phyloP scores from a whole-genome alignment of 2,113 vertebrate species.

The Hypocryptadius cinnamomeus region DNA sequence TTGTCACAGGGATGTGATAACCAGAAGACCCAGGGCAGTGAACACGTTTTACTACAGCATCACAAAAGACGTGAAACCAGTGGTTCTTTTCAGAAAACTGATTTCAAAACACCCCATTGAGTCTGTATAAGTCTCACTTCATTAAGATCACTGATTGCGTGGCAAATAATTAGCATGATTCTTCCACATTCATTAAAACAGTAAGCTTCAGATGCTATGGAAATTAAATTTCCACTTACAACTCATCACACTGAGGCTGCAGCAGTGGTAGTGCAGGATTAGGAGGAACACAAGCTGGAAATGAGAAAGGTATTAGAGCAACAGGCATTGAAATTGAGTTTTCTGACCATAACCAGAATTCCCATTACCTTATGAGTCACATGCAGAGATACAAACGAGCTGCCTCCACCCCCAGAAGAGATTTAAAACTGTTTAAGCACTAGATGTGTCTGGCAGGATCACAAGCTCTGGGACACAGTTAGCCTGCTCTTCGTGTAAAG shows the following conservation, averaged over 20 bases:
- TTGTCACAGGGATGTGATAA: background rate
- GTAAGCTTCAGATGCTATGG: background rate
- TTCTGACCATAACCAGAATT: background rate
- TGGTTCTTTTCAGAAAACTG: background rate
- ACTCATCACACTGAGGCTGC: background rate
- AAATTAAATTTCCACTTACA: background rate
- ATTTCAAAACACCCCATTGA: background rate
- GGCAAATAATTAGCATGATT: background rate
- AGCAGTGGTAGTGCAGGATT: background rate
- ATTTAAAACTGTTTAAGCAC: background rate
- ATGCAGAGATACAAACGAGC: background rate
- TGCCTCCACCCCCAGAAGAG: background rate
- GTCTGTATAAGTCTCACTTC: background rate
- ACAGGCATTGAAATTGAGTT: background rate
- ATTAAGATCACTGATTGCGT: background rate
- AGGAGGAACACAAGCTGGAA: background rate
- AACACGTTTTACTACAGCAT: background rate
- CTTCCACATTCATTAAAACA: background rate
- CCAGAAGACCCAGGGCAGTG: background rate
- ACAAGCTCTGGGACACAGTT: background rate
- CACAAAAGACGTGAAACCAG: background rate
- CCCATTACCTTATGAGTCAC: background rate
- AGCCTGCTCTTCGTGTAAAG: background rate
- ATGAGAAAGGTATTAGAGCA: background rate
- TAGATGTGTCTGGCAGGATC: background rate